Evolutionary conservation across 2,113 vertebrate genomes (phyloP), one percentile per base, ranked within the genome.

Genomic region (Siphamia tubifer): DNA sequence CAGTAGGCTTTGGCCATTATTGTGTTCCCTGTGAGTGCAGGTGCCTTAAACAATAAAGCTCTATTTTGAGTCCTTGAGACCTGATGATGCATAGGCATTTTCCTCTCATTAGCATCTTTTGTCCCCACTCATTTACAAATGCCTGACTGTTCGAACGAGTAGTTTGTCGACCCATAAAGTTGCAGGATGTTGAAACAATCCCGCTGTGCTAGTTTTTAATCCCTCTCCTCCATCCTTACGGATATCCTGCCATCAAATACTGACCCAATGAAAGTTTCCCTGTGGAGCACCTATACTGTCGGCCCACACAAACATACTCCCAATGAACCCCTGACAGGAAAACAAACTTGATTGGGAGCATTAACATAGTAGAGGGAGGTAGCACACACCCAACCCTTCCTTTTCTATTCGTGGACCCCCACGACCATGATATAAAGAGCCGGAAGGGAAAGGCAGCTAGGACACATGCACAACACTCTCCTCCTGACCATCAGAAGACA

Each of bases 391-490:
- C 44, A 58, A 47, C 48, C 64, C 55, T 78, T 82, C 65, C 74
- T 30, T 79, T 68, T 70, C 57, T 43, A 65, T 27, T 30, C 4
- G 34, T 4, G 28, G 38, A 80, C 66, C 66, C 70, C 10, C 31
- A 77, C 67, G 48, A 48, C 6, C n/a, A n/a, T 56, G 64, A 74
- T 62, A 72, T 80, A 68, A 89, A 71, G 58, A 52, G 30, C 55
- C 74, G 86, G 83, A 83, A 82, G 80, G 58, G 79, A 63, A 45
- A 67, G 76, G 34, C 68, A 38, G 30, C 63, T 43, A 55, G 57
- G 84, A 76, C 68, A 74, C 51, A 64, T 17, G 73, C 12, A 61
- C 54, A 12, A 24, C 58, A 13, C 31, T 34, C 40, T 74, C 77
- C 63, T 54, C 64, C 74, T 9, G 66, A 75, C 60, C 76, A 64